Evolutionary conservation across 2,113 vertebrate species (phyloP).

Genomic region (Cephalopholis sonnerati): DNA sequence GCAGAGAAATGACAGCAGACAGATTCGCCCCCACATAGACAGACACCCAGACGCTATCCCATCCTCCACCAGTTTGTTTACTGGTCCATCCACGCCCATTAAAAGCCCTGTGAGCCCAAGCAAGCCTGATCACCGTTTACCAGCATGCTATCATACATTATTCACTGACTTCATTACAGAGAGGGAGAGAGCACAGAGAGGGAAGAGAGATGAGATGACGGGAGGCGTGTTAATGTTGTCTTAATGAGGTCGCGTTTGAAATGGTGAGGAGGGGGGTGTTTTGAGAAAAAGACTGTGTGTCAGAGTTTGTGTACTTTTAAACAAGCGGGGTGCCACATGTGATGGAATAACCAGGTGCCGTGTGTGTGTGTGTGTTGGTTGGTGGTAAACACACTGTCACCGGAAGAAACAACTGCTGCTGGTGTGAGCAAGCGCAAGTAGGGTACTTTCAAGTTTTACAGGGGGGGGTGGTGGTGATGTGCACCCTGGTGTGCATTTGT

Average conservation of each 20-base stretch:
- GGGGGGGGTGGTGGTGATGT: background rate
- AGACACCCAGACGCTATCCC: background rate
- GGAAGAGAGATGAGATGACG: slow-evolving; percentile 59
- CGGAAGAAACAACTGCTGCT: slow-evolving; percentile 45
- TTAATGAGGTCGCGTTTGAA: slow-evolving; percentile 80
- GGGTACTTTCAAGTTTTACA: slow-evolving; percentile 38
- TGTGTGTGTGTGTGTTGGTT: slow-evolving; percentile 21
- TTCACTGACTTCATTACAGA: slow-evolving; percentile 71
- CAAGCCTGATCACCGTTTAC: slow-evolving; percentile 70
- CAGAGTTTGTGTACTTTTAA: slow-evolving; percentile 36
- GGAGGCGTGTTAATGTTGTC: slow-evolving; percentile 76
- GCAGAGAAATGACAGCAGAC: background rate
- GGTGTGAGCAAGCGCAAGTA: slow-evolving; percentile 37
- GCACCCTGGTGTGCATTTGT: slow-evolving; percentile 26
- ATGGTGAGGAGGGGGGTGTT: slow-evolving; percentile 29
- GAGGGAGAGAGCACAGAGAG: slow-evolving; percentile 23
- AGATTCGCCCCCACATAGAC: background rate
- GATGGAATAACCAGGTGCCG: slow-evolving; percentile 47
- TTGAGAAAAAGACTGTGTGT: slow-evolving; percentile 12
- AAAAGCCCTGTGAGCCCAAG: slow-evolving; percentile 67
- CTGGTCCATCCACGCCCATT: slow-evolving; percentile 70
- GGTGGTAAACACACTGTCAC: slow-evolving; percentile 57
- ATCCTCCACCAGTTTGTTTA: slow-evolving; percentile 70
- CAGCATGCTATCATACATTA: slow-evolving; percentile 78
- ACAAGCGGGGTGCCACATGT: slow-evolving; percentile 40